phyloP scores from a whole-genome alignment of 2,797 vertebrate genomes.

The Galagoides demidoff region DNA sequence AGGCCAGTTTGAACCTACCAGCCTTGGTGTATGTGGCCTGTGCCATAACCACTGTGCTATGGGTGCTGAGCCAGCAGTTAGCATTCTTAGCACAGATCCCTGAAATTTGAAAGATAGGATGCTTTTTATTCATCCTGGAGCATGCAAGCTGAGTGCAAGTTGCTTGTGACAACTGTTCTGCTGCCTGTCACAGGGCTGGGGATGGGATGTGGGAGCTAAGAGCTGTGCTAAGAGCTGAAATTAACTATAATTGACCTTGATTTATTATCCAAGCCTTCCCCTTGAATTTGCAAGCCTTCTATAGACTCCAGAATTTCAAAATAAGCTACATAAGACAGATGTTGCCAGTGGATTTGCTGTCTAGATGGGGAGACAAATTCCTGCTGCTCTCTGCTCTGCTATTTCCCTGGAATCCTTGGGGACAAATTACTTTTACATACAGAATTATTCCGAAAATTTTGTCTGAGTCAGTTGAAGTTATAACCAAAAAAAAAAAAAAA shows the following conservation, averaged over 20 bases:
- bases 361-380: neutral
- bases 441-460: constrained; percentile 29
- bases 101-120: neutral
- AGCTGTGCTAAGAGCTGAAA: neutral
- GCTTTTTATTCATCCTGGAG: neutral
- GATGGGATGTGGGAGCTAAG: no score
- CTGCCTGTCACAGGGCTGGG: neutral
- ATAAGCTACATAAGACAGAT: neutral
- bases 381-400: neutral
- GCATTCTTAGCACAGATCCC: neutral
- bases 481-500: neutral
- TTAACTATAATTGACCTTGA: neutral
- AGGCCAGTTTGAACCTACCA: no score
- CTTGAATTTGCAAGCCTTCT: neutral
- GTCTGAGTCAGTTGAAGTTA: neutral
- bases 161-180: neutral
- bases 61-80: neutral
- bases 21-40: no score
- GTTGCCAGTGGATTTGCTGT: neutral
- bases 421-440: neutral
- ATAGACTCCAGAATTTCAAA: neutral
- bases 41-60: no score
- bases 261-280: neutral
- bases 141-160: neutral
- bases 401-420: neutral